Evolutionary conservation across 2,797 vertebrate genomes (phyloP), one percentile per base, ranked within the genome.

Genomic region (Muscicapa comitata): DNA sequence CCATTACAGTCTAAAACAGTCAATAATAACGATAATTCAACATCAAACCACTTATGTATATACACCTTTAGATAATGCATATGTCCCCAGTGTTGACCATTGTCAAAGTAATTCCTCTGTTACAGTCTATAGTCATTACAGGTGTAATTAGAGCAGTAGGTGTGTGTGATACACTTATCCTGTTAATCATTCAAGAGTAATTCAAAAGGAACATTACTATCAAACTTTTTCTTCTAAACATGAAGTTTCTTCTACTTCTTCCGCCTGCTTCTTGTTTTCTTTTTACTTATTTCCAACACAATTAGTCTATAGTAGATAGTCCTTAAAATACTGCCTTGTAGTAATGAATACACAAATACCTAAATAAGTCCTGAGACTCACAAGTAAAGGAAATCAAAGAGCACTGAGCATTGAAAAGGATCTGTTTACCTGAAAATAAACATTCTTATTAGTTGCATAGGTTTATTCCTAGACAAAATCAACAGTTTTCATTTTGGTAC

Each of bases 31-130:
- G 83, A 48, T 38, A 78, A 59, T 29, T 81, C 10, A 74, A 38
- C 11, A 57, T 37, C 11, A 53, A 68, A 77, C 21, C 51, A 71
- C 28, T 33, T 70, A 38, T n/a, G 7, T n/a, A 13, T 24, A 54
- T 13, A 25, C 23, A 81, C 19, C 66, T 78, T 26, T 38, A 59
- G 35, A 31, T 23, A 67, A 63, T 25, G 20, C 37, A 74, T 71
- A 80, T 42, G 8, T 23, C 23, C 17, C 28, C 40, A 40, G 2
- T 51, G 16, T 38, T 85, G 58, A 51, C 11, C 13, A 54, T 77
- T 88, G 91, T 91, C 65, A 90, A 45, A 70, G 9, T 51, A 77
- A 79, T 54, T 89, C 28, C 18, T 77, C 40, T 76, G 21, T 43
- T 51, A 53, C 10, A 66, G 9, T 59, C 45, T 53, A 3, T 20